Percentiles rank a stretch among this genome's conserved stretches.
Evolutionary conservation across 2,113 vertebrate species (phyloP).

Genomic region (Pelmatolapia mariae): DNA sequence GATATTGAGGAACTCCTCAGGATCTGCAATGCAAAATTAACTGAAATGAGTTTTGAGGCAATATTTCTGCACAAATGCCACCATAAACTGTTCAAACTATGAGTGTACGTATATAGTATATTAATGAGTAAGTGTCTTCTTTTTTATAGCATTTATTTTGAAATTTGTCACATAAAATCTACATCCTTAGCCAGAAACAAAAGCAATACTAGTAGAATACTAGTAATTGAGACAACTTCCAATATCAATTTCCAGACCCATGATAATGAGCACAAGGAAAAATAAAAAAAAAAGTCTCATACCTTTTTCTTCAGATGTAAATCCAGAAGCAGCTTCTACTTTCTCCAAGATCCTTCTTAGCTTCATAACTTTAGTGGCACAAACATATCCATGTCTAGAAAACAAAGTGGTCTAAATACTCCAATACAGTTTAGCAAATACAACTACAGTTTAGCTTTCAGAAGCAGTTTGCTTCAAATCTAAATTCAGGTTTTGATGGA

Average conservation of each 20-base stretch:
- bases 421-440: not conserved
- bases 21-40: conserved; percentile 76
- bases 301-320: conserved; percentile 99
- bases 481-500: not conserved
- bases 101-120: not conserved
- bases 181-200: not conserved
- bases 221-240: not conserved
- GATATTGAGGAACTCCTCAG: conserved; percentile 97
- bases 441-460: not conserved
- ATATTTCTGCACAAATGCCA: not conserved
- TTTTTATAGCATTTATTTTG: not conserved
- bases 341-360: conserved; percentile 96
- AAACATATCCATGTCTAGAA: conserved; percentile 92
- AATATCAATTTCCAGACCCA: not conserved
- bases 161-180: not conserved
- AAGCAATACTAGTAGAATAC: not conserved
- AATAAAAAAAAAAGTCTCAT: not conserved
- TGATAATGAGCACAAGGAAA: not conserved
- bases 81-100: not conserved
- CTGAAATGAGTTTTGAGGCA: not conserved
- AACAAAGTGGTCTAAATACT: not conserved
- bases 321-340: conserved; percentile 95
- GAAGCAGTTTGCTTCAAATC: not conserved
- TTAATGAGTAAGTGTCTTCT: not conserved
- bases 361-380: conserved; percentile 99